These are phyloP conservation scores for Stegodyphus mimosarum DNA, from an alignment of 1,140 invertebrate genomes.

Conservation along the genomic window DNA sequence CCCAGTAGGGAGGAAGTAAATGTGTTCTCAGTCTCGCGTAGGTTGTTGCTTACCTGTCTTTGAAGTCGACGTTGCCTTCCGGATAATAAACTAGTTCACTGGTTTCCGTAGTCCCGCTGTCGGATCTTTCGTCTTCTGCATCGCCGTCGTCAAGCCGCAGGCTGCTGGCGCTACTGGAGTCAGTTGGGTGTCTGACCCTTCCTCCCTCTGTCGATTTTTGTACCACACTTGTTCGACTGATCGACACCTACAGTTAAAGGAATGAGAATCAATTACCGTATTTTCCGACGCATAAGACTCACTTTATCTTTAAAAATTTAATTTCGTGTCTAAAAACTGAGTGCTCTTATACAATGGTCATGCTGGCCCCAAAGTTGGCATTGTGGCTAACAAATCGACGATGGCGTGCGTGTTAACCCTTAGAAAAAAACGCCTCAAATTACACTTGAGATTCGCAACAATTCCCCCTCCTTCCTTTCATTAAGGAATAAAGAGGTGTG, in stretches of 20 bases:
- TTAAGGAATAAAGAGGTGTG: too few species aligned
- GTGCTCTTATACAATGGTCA: background rate
- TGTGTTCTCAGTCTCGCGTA: too few species aligned
- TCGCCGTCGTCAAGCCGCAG: slow-evolving; percentile 78
- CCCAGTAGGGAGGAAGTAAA: too few species aligned
- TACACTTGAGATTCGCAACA: too few species aligned
- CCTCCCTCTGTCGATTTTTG: background rate
- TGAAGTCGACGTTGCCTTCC: slow-evolving; percentile 38
- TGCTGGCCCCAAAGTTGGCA: too few species aligned
- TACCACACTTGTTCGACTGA: slow-evolving; percentile 10
- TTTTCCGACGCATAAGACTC: background rate
- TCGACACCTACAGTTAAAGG: background rate
- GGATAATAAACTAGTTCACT: slow-evolving; percentile 61
- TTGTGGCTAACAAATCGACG: too few species aligned
- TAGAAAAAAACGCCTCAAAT: too few species aligned
- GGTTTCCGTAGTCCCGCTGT: slow-evolving; percentile 52
- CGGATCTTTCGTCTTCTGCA: slow-evolving; percentile 74
- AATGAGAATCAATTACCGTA: background rate
- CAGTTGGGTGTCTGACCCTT: slow-evolving; percentile 56
- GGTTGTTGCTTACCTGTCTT: slow-evolving; percentile 34
- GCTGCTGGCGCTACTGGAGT: slow-evolving; percentile 61
- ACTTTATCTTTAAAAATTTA: background rate
- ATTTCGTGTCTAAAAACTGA: background rate
- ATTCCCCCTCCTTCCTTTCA: too few species aligned
- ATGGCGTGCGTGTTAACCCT: too few species aligned